Evolutionary conservation across 1,140 invertebrate species (phyloP).

Genomic region (Drosophila bifasciata): DNA sequence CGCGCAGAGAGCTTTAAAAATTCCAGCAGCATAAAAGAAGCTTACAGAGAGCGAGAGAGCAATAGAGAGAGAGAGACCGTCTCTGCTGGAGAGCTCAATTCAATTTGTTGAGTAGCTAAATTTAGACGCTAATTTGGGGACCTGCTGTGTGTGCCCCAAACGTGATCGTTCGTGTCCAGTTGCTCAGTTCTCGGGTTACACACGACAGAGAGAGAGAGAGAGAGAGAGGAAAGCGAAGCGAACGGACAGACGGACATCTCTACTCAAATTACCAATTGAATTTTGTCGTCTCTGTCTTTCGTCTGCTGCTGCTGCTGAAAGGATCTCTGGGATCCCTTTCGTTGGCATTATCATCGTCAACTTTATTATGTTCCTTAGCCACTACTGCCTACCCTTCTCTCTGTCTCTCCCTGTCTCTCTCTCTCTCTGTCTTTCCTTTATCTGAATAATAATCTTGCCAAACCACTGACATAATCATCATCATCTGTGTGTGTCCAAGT

Average conservation of each 20-base stretch:
- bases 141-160: slow-evolving; percentile 57
- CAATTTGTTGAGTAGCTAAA: slow-evolving; percentile 71
- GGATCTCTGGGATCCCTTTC: slow-evolving; percentile 12
- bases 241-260: slow-evolving; percentile 10
- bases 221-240: too few species aligned
- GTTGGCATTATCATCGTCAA: slow-evolving; percentile 51
- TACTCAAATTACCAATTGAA: slow-evolving; percentile 67
- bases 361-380: slow-evolving; percentile 31
- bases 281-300: slow-evolving; percentile 26
- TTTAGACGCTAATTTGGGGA: slow-evolving; percentile 78
- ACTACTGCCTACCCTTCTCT: not conserved
- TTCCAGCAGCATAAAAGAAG: slow-evolving; percentile 8
- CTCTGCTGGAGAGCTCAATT: slow-evolving; percentile 39
- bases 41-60: not conserved
- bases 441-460: slow-evolving; percentile 37
- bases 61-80: slow-evolving; percentile 6
- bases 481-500: slow-evolving; percentile 15
- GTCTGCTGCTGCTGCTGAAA: not conserved
- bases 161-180: slow-evolving; percentile 48
- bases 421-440: slow-evolving; percentile 21
- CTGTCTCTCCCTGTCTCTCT: not conserved
- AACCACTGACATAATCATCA: slow-evolving; percentile 49
- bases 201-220: not conserved
- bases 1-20: slow-evolving; percentile 34
- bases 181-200: slow-evolving; percentile 46